phyloP scores from a whole-genome alignment of 2,888 invertebrate genomes.

The Sphinx pinastri region DNA sequence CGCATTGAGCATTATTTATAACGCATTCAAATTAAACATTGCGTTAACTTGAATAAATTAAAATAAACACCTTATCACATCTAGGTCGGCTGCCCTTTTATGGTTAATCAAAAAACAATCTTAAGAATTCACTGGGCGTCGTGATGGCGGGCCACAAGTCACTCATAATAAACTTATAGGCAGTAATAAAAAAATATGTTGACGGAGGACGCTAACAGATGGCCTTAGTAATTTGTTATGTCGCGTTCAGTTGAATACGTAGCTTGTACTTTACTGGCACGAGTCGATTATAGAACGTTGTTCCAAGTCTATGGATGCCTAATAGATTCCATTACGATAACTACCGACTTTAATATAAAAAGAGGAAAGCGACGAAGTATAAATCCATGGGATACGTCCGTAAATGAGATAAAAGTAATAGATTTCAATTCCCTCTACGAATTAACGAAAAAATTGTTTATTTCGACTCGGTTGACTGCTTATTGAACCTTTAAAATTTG shows the following conservation, averaged over 20 bases:
- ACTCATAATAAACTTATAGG: constrained; percentile 26
- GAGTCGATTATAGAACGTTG: background rate
- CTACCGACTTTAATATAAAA: background rate
- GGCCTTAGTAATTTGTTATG: constrained; percentile 12
- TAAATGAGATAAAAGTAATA: constrained; percentile 20
- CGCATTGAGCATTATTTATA: too few relatives aligned
- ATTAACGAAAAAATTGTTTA: constrained; percentile 21
- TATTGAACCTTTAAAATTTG: background rate
- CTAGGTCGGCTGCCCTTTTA: constrained; percentile 1
- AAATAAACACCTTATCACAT: background rate
- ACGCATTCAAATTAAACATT: background rate
- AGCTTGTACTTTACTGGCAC: background rate
- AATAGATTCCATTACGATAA: background rate
- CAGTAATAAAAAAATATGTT: constrained; percentile 23
- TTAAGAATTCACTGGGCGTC: constrained; percentile 19
- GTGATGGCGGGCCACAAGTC: constrained; percentile 24
- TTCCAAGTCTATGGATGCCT: background rate
- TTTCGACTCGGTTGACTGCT: constrained; percentile 12
- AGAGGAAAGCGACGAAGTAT: background rate
- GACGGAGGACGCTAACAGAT: constrained; percentile 1
- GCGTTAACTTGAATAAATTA: background rate
- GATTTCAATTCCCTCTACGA: constrained; percentile 7
- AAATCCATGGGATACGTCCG: background rate
- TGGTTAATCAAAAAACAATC: constrained; percentile 26
- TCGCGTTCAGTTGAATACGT: constrained; percentile 12